Percentiles rank a stretch among this genome's conserved stretches.
These are phyloP conservation scores for Drosophila hamatofila DNA, from an alignment of 2,888 invertebrate genomes.

Conservation along the genomic window DNA sequence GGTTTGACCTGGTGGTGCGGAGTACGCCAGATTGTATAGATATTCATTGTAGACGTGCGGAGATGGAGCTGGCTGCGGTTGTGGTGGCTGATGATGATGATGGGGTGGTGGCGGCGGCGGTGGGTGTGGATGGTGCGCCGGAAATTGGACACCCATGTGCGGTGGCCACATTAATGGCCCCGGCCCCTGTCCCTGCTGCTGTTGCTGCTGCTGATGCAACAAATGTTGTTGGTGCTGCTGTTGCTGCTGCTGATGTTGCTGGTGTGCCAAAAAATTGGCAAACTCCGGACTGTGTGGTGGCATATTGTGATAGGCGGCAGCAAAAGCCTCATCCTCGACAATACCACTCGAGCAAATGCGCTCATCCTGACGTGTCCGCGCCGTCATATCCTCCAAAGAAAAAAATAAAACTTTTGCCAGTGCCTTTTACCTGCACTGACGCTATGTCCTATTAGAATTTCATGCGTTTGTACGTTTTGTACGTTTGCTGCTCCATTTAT, in stretches of 20 bases:
- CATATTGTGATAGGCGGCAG: constrained; percentile 50
- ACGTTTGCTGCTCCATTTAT: constrained; percentile 19
- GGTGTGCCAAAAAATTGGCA: constrained; percentile 63
- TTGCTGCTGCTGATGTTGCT: constrained; percentile 52
- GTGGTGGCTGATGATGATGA: constrained; percentile 51
- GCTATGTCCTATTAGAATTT: constrained; percentile 61
- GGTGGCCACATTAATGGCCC: constrained; percentile 63
- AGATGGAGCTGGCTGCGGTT: constrained; percentile 50
- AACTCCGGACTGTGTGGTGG: constrained; percentile 59
- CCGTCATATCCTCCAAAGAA: constrained; percentile 57
- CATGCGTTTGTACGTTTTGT: constrained; percentile 39
- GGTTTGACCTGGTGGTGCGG: constrained; percentile 68
- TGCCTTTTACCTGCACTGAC: constrained; percentile 47
- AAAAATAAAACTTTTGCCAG: constrained; percentile 32
- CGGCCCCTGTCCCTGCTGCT: constrained; percentile 42
- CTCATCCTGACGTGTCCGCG: constrained; percentile 72
- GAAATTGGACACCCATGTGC: constrained; percentile 62
- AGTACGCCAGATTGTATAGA: constrained; percentile 73
- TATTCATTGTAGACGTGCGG: constrained; percentile 78
- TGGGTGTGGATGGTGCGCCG: constrained; percentile 53
- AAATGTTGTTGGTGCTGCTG: constrained; percentile 29
- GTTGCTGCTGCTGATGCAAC: constrained; percentile 46
- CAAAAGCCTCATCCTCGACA: constrained; percentile 45
- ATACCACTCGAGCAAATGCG: constrained; percentile 53
- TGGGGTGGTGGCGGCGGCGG: constrained; percentile 9